phyloP scores from a whole-genome alignment of 2,113 vertebrate genomes.

The Sebastes fasciatus region DNA sequence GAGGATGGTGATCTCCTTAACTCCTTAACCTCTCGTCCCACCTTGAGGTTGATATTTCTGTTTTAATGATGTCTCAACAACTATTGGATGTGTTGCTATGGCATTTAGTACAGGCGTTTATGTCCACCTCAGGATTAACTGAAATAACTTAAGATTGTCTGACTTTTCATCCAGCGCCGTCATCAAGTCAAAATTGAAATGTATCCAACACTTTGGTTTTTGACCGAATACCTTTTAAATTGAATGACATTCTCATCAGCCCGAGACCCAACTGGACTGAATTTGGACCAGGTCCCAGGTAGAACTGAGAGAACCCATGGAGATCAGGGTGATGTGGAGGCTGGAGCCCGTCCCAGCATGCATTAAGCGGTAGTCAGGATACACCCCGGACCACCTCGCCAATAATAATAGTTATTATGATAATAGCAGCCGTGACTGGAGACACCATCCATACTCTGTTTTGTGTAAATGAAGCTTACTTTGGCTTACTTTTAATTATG shows the following conservation, averaged over 20 bases:
- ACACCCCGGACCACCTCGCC: not conserved
- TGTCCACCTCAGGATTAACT: not conserved
- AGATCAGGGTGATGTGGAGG: not conserved
- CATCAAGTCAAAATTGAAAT: not conserved
- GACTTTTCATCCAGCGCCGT: not conserved
- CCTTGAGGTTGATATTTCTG: too few species aligned
- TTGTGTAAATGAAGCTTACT: not conserved
- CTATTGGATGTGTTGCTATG: too few species aligned
- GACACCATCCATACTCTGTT: not conserved
- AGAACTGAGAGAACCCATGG: not conserved
- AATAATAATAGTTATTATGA: not conserved
- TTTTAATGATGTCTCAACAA: too few species aligned
- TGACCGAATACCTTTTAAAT: not conserved
- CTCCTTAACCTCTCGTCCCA: too few species aligned
- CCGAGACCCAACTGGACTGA: not conserved
- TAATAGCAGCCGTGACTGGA: not conserved
- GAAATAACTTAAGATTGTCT: not conserved
- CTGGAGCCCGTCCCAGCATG: not conserved
- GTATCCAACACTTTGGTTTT: not conserved
- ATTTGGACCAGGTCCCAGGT: not conserved
- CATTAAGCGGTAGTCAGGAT: not conserved
- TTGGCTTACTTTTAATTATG: not conserved
- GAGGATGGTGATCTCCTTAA: too few species aligned
- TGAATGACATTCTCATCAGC: not conserved
- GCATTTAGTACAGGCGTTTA: not conserved